Percentiles rank a stretch among this genome's conserved stretches.
Evolutionary conservation across 1,140 invertebrate genomes (phyloP).

Genomic region (Dryas iulia): DNA sequence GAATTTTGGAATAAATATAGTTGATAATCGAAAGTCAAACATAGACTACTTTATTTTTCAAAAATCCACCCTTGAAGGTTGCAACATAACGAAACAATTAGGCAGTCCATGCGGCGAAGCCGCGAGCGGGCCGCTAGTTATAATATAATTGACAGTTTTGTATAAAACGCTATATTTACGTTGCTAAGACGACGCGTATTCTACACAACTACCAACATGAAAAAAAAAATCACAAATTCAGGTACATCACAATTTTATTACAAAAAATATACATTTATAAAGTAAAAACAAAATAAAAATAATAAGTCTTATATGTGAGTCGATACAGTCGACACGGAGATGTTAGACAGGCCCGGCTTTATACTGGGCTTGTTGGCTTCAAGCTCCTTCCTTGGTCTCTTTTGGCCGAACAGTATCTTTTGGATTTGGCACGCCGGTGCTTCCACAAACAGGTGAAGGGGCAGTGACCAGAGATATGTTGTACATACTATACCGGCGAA

Average conservation of each 20-base stretch:
- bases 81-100: too few species aligned
- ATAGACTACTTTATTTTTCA: too few species aligned
- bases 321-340: conserved; percentile 69
- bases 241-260: conserved; percentile 12
- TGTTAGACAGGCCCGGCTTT: conserved; percentile 62
- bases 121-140: too few species aligned
- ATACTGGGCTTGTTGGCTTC: conserved; percentile 46
- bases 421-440: conserved; percentile 66
- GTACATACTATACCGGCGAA: conserved; percentile 63
- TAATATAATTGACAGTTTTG: too few species aligned
- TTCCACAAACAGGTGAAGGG: conserved; percentile 66
- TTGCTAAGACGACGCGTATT: too few species aligned
- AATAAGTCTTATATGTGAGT: conserved; percentile 60
- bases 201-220: too few species aligned
- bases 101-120: too few species aligned
- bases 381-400: conserved; percentile 41
- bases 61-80: too few species aligned
- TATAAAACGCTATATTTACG: too few species aligned
- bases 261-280: conserved; percentile 11
- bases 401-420: conserved; percentile 59
- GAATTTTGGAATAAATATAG: too few species aligned
- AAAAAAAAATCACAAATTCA: conserved; percentile 1
- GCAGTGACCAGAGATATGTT: conserved; percentile 56
- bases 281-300: conserved; percentile 10
- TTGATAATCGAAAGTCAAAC: too few species aligned